These are phyloP conservation scores for Dorcus parallelipipedus DNA, from an alignment of 2,888 invertebrate species.

Conservation along the genomic window DNA sequence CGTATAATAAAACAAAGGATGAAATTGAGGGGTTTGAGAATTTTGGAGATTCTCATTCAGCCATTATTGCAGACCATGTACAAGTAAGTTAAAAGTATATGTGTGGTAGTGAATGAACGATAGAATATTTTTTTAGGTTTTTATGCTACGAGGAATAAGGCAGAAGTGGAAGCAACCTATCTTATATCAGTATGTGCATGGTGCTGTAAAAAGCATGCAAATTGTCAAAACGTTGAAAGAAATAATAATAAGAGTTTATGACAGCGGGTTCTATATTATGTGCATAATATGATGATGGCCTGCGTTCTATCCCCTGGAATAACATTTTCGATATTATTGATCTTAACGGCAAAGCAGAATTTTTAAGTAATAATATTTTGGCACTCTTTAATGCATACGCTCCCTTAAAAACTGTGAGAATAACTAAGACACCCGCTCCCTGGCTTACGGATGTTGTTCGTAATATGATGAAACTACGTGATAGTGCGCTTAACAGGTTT, in stretches of 20 bases:
- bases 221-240: background rate
- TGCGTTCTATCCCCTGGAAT: too few relatives aligned
- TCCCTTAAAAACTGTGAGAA: too few relatives aligned
- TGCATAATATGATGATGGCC: too few relatives aligned
- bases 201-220: background rate
- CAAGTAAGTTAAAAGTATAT: background rate
- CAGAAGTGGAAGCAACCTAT: conserved; percentile 2
- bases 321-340: too few relatives aligned
- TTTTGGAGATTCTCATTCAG: background rate
- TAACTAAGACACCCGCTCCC: too few relatives aligned
- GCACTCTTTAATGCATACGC: too few relatives aligned
- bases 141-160: background rate
- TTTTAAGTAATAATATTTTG: too few relatives aligned
- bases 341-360: too few relatives aligned
- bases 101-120: too few relatives aligned
- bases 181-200: background rate
- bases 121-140: background rate
- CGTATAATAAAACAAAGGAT: background rate
- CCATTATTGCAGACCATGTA: background rate
- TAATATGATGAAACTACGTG: too few relatives aligned
- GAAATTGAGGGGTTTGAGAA: background rate
- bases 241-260: background rate
- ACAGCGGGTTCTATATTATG: background rate
- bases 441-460: too few relatives aligned
- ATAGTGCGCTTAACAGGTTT: too few relatives aligned